These are phyloP conservation scores for Rhizomys pruinosus DNA, from an alignment of 2,113 vertebrate genomes.

Conservation along the genomic window DNA sequence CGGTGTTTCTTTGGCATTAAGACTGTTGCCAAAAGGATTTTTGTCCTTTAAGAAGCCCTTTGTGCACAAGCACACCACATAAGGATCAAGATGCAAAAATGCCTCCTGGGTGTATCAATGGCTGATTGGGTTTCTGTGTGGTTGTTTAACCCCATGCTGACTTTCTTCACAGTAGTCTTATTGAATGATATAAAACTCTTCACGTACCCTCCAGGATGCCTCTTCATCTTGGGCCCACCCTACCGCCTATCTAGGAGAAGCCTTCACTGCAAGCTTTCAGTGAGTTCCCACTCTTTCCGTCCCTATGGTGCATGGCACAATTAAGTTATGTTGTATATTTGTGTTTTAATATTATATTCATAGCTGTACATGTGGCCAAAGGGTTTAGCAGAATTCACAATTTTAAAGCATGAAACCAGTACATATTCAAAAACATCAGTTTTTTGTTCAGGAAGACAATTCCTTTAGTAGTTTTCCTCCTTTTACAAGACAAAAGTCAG, in stretches of 20 bases:
- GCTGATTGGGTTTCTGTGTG: neutral
- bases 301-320: slow-evolving; percentile 24
- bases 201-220: neutral
- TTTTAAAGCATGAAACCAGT: slow-evolving; percentile 86
- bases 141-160: neutral
- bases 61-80: neutral
- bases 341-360: slow-evolving; percentile 78
- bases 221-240: neutral
- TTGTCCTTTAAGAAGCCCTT: neutral
- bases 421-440: slow-evolving; percentile 85
- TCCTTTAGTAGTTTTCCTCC: slow-evolving; percentile 85
- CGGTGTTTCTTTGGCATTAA: neutral
- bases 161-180: neutral
- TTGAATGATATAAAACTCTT: neutral
- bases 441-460: slow-evolving; percentile 85
- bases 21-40: neutral
- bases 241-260: neutral
- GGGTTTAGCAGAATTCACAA: slow-evolving; percentile 76
- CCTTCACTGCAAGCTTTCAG: neutral
- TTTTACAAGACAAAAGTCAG: slow-evolving; percentile 86
- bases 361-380: slow-evolving; percentile 77
- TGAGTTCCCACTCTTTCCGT: neutral
- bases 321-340: slow-evolving; percentile 73
- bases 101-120: neutral
- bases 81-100: neutral